phyloP scores from a whole-genome alignment of 2,797 vertebrate species.

The Danio choprae region DNA sequence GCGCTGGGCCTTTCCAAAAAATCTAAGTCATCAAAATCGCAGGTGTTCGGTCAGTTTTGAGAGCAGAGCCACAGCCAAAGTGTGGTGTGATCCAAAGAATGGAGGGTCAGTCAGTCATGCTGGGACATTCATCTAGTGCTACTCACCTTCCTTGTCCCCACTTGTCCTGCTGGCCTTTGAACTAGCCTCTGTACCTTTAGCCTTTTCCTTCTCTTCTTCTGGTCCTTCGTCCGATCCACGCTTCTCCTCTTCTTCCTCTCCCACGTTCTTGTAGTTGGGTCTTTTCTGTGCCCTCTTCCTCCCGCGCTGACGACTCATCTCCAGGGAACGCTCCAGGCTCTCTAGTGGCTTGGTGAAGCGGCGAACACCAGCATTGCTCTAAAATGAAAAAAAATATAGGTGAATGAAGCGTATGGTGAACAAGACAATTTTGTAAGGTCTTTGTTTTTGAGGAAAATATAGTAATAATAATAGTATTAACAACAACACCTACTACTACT shows the following conservation, averaged over 20 bases:
- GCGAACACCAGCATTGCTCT: constrained; percentile 86
- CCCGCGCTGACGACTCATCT: constrained; percentile 92
- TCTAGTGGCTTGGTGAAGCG: constrained; percentile 94
- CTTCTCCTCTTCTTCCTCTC: constrained; percentile 94
- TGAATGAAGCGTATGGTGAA: neutral
- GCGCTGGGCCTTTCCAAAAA: neutral
- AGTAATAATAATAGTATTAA: neutral
- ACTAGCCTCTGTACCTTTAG: constrained; percentile 90
- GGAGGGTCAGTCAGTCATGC: constrained; percentile 53
- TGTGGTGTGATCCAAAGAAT: constrained; percentile 41
- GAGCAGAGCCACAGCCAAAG: constrained; percentile 47
- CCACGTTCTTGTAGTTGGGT: constrained; percentile 98
- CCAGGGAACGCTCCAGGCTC: constrained; percentile 92
- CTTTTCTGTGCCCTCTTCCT: constrained; percentile 91
- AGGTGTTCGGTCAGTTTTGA: constrained; percentile 51
- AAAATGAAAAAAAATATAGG: constrained; percentile 29
- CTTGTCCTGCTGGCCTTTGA: constrained; percentile 90
- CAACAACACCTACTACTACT: no score
- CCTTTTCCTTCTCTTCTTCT: constrained; percentile 91
- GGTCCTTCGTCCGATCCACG: constrained; percentile 79
- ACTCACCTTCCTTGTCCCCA: constrained; percentile 96
- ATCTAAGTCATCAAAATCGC: neutral
- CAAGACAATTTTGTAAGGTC: neutral
- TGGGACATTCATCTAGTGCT: constrained; percentile 57
- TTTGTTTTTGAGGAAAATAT: neutral